Evolutionary conservation across 2,888 invertebrate species (phyloP), one percentile per base, ranked within the genome.

Genomic region (Platycnemis pennipes): DNA sequence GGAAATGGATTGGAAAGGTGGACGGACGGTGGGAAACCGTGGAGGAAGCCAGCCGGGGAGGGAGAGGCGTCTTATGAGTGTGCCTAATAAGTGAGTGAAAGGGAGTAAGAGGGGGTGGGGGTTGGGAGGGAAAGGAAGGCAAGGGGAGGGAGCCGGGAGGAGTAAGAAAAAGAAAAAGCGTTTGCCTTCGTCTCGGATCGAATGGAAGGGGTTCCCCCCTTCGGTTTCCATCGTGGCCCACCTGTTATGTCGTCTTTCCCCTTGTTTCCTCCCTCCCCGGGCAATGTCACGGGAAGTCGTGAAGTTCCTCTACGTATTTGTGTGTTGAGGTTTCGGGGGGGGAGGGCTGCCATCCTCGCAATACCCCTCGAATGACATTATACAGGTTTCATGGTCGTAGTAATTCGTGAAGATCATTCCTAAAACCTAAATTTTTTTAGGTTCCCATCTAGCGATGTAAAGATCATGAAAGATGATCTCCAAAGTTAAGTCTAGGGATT

Each of bases 181-280:
- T 49, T 49, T 19, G 11, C 49, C 49, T 49, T 49, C 49, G 49
- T 49, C 49, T 77, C 26, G 31, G 77, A 77, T 77, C 77, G 37
- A 77, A 77, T 77, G 37, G 11, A 77, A 77, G 77, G 77, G 16
- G 37, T 63, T 56, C 26, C 26, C 63, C 63, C 63, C 37, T 77
- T 77, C 8, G 37, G 31, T 77, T 77, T 77, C 77, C 69, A 44
- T 19, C 91, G 91, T 44, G 63, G 56, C 91, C 63, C 91, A 91
- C 91, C 91, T 91, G 91, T 91, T 91, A 91, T 91, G 56, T 63
- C 63, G 44, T 91, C 69, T n/a, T 63, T 26, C 26, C 31, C 77
- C 77, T 37, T 77, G 31, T 77, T 37, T 37, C 5, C 2, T n/a
- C 63, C 63, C 53, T 19, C 53, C 53, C 53, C 11, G 63, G 37